Base-by-base conservation (phyloP, 2,113 vertebrate species). In the Hippocampus mohnikei region DNA sequence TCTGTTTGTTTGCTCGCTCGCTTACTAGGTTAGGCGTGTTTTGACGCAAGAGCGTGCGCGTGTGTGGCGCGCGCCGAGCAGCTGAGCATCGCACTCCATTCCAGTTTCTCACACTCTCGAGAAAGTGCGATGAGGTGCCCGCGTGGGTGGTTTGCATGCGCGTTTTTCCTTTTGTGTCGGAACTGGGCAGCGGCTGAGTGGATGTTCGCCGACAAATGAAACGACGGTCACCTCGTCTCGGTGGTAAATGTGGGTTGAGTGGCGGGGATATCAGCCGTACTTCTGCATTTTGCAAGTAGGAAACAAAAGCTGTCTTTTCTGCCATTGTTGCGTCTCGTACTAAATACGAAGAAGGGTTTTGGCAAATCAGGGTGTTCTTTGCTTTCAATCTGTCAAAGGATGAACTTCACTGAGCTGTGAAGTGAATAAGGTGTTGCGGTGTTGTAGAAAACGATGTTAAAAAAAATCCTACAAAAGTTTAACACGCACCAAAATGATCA, bases 191-290 rank as follows among this genome's bases (percentile, higher is more conserved):
- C 56, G 59, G 72, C 74, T 85, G 85, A 84, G 65, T 74, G 74
- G 85, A 78, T 76, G 83, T 81, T 88, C 83, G 82, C 84, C 73
- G 69, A 66, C 66, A 80, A 85, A 83, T 88, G 63, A 84, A 67
- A 71, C 79, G 83, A 74, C 83, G 75, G 75, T 87, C 80, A 75
- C 69, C 72, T 81, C 71, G 58, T 70, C 62, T 48, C 72, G 29
- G 79, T 73, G 73, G 66, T 11, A 50, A 50, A 66, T 76, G 68
- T 77, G 78, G 70, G 42, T 55, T 77, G 5, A 5, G 16, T 6
- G 2, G 48, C 20, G 69, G 29, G 81, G 8, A 21, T 21, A 2
- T 25, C 1, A 58, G 8, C 10, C 5, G 21, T 9, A 55, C 21
- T 58, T 4, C 13, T 44, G 12, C 8, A 11, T 44, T 44, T 44